Evolutionary conservation across 2,888 invertebrate species (phyloP), one percentile per base, ranked within the genome.

Genomic region (Merodon equestris): DNA sequence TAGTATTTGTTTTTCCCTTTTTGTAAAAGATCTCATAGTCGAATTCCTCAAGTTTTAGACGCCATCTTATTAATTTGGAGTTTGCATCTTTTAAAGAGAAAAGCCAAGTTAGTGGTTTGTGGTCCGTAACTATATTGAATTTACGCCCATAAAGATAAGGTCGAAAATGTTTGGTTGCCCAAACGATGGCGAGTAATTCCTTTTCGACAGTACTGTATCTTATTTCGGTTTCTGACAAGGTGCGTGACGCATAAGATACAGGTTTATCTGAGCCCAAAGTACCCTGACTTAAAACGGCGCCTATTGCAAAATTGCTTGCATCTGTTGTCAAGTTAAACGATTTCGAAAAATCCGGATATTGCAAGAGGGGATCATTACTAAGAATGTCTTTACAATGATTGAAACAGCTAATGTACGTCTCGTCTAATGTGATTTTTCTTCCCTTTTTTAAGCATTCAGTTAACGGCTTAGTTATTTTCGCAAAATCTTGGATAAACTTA

Each of bases 11-110:
- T n/a, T n/a, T n/a, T 7, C 84, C 83, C 17, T 76, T 72, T 48
- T 83, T 82, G 18, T 84, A 83, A 0, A 51, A 13, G 1, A 83
- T 76, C 12, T 79, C 66, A 40, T 48, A 48, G 0, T 60, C 18
- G 12, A 47, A 48, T 18, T 60, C 36, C 18, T 38, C 58, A 7
- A 60, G 19, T 27, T 19, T 60, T 12, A 60, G 34, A 79, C 83
- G 42, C 83, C 82, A 48, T 66, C 48, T 82, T 77, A 40, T 82
- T 57, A 40, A 82, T 40, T 53, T 71, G 13, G 17, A 83, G 19
- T 54, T 73, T 14, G 82, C 76, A 82, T 47, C 81, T 34, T 73
- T 38, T 27, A 54, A 45, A 0, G 61, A 40, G 9, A 50, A 27
- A 19, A 50, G 27, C 19, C 48, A 50, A n/a, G 15, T 50, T 19